Conservation (phyloP, 1,140 invertebrate genomes). For the Spodoptera litura region DNA sequence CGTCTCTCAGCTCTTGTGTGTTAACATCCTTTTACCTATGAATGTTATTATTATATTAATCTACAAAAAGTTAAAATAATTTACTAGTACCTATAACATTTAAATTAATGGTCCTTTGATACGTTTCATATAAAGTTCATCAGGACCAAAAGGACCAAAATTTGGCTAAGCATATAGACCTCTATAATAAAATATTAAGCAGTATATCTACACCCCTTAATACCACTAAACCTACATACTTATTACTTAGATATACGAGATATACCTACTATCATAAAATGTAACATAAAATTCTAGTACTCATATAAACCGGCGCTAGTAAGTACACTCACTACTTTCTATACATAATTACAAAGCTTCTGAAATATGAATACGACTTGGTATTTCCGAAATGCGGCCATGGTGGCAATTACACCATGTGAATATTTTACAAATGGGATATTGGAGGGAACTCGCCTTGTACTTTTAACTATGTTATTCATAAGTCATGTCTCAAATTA, state of each 20-base stretch:
- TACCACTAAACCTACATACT: no score
- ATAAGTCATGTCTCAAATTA: background rate
- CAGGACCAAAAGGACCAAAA: background rate
- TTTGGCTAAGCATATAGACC: background rate
- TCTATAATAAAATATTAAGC: no score
- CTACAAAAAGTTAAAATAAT: background rate
- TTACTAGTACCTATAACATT: no score
- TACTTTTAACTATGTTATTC: background rate
- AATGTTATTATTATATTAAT: no score
- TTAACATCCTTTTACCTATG: background rate
- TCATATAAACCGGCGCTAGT: background rate
- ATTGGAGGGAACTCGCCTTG: slow-evolving; percentile 10
- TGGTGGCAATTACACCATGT: slow-evolving; percentile 15
- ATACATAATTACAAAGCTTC: slow-evolving; percentile 18
- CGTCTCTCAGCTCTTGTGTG: background rate
- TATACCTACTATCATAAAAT: slow-evolving; percentile 2
- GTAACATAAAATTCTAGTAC: slow-evolving; percentile 21
- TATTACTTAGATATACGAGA: no score
- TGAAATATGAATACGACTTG: slow-evolving; percentile 30
- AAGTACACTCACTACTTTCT: slow-evolving; percentile 10
- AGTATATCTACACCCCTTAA: no score
- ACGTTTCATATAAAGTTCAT: background rate
- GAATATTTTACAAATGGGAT: slow-evolving; percentile 28
- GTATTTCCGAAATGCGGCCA: slow-evolving; percentile 19
- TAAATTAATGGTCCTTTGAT: background rate